phyloP scores from a whole-genome alignment of 2,113 vertebrate species.

The Archilochus colubris region DNA sequence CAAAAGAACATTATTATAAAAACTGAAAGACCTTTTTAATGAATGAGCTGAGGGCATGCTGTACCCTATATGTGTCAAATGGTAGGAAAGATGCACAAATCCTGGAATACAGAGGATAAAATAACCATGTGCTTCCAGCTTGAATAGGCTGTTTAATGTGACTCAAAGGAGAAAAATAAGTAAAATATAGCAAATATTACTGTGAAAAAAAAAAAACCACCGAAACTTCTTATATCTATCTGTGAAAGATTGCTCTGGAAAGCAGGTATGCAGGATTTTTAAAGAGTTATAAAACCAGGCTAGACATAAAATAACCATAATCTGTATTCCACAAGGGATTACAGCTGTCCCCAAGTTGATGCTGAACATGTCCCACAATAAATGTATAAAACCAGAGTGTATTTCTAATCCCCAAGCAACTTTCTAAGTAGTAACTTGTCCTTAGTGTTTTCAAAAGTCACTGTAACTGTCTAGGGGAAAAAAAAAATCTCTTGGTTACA shows the following conservation, averaged over 20 bases:
- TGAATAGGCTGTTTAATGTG: slow-evolving; percentile 28
- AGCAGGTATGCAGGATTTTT: neutral
- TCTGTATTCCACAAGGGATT: neutral
- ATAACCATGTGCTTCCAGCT: neutral
- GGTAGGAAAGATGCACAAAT: neutral
- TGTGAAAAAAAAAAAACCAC: neutral
- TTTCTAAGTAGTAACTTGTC: neutral
- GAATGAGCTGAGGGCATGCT: neutral
- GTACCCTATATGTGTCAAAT: neutral
- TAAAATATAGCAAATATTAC: neutral
- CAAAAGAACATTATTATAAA: neutral
- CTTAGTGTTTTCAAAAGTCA: slow-evolving; percentile 2
- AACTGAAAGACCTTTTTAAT: neutral
- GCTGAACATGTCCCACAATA: neutral
- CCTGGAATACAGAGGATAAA: neutral
- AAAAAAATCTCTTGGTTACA: neutral
- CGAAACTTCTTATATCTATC: neutral
- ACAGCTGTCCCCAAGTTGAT: neutral
- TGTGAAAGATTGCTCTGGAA: neutral
- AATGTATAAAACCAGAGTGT: neutral
- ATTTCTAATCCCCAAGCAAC: neutral
- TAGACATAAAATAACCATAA: neutral
- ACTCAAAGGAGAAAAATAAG: neutral
- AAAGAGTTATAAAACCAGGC: neutral
- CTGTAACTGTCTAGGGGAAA: neutral